Evolutionary conservation across 2,113 vertebrate genomes (phyloP).

Genomic region (Plecturocebus donacophilus): DNA sequence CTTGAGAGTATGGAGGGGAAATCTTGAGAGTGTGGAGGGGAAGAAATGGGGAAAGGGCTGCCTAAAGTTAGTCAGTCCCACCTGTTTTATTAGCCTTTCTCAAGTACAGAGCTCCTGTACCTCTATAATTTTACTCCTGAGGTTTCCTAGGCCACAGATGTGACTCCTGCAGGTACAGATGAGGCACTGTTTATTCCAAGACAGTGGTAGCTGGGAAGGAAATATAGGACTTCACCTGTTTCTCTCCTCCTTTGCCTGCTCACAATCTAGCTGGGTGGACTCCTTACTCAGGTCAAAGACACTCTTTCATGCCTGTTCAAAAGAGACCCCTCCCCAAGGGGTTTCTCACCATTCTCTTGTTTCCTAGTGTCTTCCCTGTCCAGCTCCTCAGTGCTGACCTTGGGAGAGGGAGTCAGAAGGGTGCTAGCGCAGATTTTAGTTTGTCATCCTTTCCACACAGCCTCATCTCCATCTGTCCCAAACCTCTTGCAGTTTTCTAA

Average conservation of each 20-base stretch:
- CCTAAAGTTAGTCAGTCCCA: background rate
- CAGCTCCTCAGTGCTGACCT: too few relatives aligned
- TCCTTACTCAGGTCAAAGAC: background rate
- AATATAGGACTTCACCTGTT: accelerated
- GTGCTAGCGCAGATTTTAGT: background rate
- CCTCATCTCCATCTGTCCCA: background rate
- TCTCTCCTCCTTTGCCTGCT: background rate
- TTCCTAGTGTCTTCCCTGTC: background rate
- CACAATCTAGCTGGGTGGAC: background rate
- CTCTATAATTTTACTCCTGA: background rate
- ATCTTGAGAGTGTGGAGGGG: background rate
- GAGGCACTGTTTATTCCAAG: background rate
- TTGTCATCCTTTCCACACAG: background rate
- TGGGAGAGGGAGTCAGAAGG: background rate
- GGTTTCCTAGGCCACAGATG: background rate
- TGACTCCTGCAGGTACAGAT: too few relatives aligned
- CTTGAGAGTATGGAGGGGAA: background rate
- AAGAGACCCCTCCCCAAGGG: background rate
- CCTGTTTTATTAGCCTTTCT: background rate
- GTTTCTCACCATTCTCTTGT: accelerated
- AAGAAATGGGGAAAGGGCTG: background rate
- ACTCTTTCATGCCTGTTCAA: background rate
- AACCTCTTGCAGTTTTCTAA: background rate
- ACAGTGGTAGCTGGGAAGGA: background rate
- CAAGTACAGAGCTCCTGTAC: background rate